phyloP scores from a whole-genome alignment of 2,888 invertebrate species.

The Drosophila pseudotakahashii region DNA sequence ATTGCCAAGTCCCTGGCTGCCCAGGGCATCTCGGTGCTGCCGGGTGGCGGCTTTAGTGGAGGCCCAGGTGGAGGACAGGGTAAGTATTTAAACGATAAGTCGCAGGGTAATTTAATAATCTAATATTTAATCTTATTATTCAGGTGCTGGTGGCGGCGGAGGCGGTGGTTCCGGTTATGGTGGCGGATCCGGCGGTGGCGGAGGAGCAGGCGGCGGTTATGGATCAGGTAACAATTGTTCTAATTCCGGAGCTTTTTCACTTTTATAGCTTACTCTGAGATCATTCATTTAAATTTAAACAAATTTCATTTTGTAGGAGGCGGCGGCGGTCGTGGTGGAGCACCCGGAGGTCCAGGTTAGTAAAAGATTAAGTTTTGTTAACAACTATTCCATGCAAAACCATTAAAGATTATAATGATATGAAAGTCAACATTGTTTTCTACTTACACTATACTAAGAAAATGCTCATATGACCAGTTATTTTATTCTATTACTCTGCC shows the following conservation, averaged over 20 bases:
- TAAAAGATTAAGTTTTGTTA: background rate
- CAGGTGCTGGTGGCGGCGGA: conserved; percentile 52
- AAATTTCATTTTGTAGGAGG: conserved; percentile 1
- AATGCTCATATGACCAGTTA: too few relatives aligned
- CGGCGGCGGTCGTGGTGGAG: conserved; percentile 13
- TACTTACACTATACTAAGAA: background rate
- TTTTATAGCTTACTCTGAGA: too few relatives aligned
- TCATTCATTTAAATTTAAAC: background rate
- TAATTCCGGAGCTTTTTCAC: too few relatives aligned
- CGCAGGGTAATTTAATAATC: too few relatives aligned
- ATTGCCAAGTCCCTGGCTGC: conserved; percentile 86
- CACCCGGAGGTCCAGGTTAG: conserved; percentile 13
- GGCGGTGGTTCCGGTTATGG: conserved; percentile 57
- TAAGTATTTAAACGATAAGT: conserved; percentile 3
- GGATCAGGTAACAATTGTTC: background rate
- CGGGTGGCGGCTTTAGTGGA: conserved; percentile 84
- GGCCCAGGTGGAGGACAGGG: conserved; percentile 60
- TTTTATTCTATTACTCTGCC: too few relatives aligned
- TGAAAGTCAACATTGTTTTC: too few relatives aligned
- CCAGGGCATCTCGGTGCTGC: conserved; percentile 84
- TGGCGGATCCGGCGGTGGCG: conserved; percentile 72
- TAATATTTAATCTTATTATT: too few relatives aligned
- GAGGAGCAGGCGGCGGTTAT: conserved; percentile 52
- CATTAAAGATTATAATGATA: too few relatives aligned
- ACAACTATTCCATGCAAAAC: too few relatives aligned